Percentiles rank a stretch among this genome's conserved stretches.
These are phyloP conservation scores for Sialis lutaria DNA, from an alignment of 2,888 invertebrate genomes.

Conservation along the genomic window DNA sequence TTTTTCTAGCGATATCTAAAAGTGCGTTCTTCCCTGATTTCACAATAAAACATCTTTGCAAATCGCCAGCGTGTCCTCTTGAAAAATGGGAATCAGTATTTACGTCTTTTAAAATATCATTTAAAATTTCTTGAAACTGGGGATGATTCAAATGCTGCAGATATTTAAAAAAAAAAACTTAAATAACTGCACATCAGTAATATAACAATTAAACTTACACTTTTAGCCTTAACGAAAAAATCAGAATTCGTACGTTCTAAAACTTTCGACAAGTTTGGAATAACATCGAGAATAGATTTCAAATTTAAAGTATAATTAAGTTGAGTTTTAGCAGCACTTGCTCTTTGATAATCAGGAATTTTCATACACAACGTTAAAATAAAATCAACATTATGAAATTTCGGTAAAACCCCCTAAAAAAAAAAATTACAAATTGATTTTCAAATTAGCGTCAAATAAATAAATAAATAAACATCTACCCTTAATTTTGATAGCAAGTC, in stretches of 20 bases:
- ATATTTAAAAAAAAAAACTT: too few relatives aligned
- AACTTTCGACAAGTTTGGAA: slow-evolving; percentile 44
- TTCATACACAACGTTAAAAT: slow-evolving; percentile 43
- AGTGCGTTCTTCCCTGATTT: slow-evolving; percentile 58
- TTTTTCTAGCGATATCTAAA: slow-evolving; percentile 66
- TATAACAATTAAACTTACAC: slow-evolving; percentile 29
- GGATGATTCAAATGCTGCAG: slow-evolving; percentile 3
- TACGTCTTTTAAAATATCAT: slow-evolving; percentile 27
- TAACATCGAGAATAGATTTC: slow-evolving; percentile 56
- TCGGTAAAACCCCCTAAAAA: slow-evolving; percentile 39
- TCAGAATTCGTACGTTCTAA: slow-evolving; percentile 33
- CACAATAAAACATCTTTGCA: slow-evolving; percentile 60
- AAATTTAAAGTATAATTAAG: slow-evolving; percentile 60
- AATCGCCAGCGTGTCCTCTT: slow-evolving; percentile 32
- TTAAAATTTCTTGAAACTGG: slow-evolving; percentile 16
- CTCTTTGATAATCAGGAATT: slow-evolving; percentile 24
- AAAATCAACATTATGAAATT: slow-evolving; percentile 63
- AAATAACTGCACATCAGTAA: too few relatives aligned
- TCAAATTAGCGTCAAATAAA: too few relatives aligned
- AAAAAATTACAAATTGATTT: slow-evolving; percentile 3
- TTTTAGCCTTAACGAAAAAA: slow-evolving; percentile 34
- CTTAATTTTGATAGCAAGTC: slow-evolving; percentile 44
- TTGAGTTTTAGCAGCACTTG: slow-evolving; percentile 49
- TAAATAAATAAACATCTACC: slow-evolving; percentile 24
- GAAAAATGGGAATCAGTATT: slow-evolving; percentile 36